A percentile compares a stretch with the other conserved stretches of the same genome.
These are phyloP conservation scores for Notamacropus eugenii DNA, from an alignment of 2,797 vertebrate species.

Conservation along the genomic window DNA sequence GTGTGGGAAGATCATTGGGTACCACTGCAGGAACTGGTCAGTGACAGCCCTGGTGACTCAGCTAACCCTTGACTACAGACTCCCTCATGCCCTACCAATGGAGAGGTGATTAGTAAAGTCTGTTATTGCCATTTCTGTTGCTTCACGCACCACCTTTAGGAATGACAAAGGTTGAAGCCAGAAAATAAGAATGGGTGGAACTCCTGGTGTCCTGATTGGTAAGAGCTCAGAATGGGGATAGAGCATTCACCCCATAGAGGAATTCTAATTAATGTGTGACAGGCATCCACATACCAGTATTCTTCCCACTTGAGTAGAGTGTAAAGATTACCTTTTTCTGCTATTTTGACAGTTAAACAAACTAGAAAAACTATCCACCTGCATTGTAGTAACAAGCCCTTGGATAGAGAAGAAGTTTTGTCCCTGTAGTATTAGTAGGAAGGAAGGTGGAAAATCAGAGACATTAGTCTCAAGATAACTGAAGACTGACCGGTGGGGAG, in stretches of 20 bases:
- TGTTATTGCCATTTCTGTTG: background rate
- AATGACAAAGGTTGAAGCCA: too few relatives aligned
- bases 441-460: background rate
- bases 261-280: background rate
- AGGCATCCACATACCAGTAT: background rate
- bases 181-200: background rate
- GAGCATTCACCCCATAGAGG: background rate
- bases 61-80: background rate
- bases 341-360: constrained; percentile 71
- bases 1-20: constrained; percentile 25
- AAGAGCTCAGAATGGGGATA: background rate
- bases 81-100: too few relatives aligned
- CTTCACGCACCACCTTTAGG: background rate
- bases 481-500: background rate
- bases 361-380: constrained; percentile 54
- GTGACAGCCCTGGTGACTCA: constrained; percentile 27
- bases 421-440: background rate
- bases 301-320: background rate
- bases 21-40: constrained; percentile 38
- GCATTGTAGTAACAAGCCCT: constrained; percentile 33
- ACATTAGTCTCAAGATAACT: background rate
- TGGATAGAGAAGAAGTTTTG: accelerated
- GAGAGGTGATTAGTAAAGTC: background rate
- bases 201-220: background rate
- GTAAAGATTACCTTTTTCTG: background rate